Evolutionary conservation across 2,113 vertebrate genomes (phyloP), one percentile per base, ranked within the genome.

Genomic region (Sciurus niger): DNA sequence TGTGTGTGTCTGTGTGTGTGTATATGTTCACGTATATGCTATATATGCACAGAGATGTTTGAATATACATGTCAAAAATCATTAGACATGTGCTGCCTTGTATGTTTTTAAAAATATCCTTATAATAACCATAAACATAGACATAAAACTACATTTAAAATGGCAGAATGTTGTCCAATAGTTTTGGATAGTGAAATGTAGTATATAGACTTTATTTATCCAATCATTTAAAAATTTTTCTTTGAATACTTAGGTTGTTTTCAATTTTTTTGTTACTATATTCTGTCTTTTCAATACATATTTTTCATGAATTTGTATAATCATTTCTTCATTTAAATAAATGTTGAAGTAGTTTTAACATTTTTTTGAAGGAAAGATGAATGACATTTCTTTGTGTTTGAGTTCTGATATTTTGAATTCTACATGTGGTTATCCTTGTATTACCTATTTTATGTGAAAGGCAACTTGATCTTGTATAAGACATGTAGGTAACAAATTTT

Each of bases 281-380:
- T 67, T 77, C 84, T 51, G 12, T 55, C 17, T 30, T 82, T 92
- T 94, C 28, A 73, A 73, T 88, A 67, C 78, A 40, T 9, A 78
- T 25, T 16, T 84, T 94, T 72, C 37, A 76, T 10, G 0, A 53
- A 78, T 86, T 90, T 79, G 3, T 72, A 48, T 8, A 85, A 51
- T 80, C 28, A 46, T 22, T 82, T 84, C 43, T 46, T 85, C 84
- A 67, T 40, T 88, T 22, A 74, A 94, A 76, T 91, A 80, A 85
- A 92, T 74, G 4, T 34, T 74, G 22, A 83, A 40, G 14, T 34
- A 46, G 11, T 68, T 83, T 82, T 76, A 58, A 58, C 4, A 32
- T 32, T 60, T 70, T 60, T 76, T 65, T 24, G 73, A 76, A 95
- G 46, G n/a, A 25, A 40, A 12, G 1, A 0, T 67, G 8, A 12